A percentile compares a stretch with the other conserved stretches of the same genome.
Conservation (phyloP, 2,113 vertebrate species). For the Isurus oxyrinchus region DNA sequence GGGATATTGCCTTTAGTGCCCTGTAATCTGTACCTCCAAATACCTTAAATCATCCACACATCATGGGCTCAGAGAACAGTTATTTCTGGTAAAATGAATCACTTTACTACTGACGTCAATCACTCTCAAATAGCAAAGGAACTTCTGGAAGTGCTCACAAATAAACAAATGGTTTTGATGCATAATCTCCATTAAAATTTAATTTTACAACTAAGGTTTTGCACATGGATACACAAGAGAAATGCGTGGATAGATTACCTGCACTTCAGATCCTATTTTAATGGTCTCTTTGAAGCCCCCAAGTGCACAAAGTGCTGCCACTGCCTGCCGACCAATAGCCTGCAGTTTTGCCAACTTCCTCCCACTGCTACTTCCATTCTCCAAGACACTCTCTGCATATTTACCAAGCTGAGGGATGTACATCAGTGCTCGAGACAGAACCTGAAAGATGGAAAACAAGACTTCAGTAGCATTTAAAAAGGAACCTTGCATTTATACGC, state of each 20-base stretch:
- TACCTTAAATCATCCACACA: background rate
- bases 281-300: constrained; percentile 98
- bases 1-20: background rate
- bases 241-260: constrained; percentile 61
- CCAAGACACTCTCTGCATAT: constrained; percentile 90
- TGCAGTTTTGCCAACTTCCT: constrained; percentile 90
- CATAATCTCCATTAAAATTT: background rate
- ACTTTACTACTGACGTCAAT: background rate
- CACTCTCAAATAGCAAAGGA: background rate
- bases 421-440: constrained; percentile 89
- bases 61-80: background rate
- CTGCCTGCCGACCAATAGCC: constrained; percentile 86
- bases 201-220: background rate
- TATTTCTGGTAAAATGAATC: background rate
- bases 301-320: constrained; percentile 89
- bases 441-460: constrained; percentile 55
- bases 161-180: background rate
- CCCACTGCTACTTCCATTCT: constrained; percentile 86
- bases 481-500: background rate
- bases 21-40: background rate
- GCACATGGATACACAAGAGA: background rate
- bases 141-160: background rate
- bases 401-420: constrained; percentile 94
- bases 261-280: constrained; percentile 97
- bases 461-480: background rate